Evolutionary conservation across 2,888 invertebrate genomes (phyloP).

Genomic region (Melikaiella ostensackeni): DNA sequence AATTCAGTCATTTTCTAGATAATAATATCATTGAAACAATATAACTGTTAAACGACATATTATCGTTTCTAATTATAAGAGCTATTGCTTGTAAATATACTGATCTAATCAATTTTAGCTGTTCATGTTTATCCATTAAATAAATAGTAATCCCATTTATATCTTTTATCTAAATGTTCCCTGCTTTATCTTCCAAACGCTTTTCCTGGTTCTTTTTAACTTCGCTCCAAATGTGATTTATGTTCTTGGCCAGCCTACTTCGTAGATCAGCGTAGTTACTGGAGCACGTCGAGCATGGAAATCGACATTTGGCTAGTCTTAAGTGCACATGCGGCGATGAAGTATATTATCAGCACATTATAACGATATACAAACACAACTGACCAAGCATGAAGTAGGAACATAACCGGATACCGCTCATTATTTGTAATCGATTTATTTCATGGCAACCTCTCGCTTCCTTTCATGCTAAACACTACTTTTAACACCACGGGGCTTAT

Average conservation of each 20-base stretch:
- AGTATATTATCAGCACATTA: conserved; percentile 15
- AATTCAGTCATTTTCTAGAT: too few species aligned
- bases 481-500: background rate
- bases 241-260: conserved; percentile 42
- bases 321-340: background rate
- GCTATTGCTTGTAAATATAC: too few species aligned
- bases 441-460: background rate
- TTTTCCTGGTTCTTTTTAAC: conserved; percentile 13
- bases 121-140: background rate
- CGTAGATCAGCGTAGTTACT: conserved; percentile 52
- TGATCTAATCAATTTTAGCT: background rate
- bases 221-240: conserved; percentile 46
- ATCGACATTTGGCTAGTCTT: conserved; percentile 20
- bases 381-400: background rate
- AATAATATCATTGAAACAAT: too few species aligned
- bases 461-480: background rate
- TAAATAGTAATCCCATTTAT: background rate
- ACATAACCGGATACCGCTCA: background rate
- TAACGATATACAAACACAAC: conserved; percentile 5
- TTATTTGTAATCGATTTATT: background rate
- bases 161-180: conserved; percentile 25
- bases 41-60: too few species aligned
- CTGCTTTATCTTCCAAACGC: conserved; percentile 7
- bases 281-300: conserved; percentile 49
- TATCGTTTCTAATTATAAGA: too few species aligned